Evolutionary conservation across 2,888 invertebrate genomes (phyloP).

Genomic region (Meloe dianella): DNA sequence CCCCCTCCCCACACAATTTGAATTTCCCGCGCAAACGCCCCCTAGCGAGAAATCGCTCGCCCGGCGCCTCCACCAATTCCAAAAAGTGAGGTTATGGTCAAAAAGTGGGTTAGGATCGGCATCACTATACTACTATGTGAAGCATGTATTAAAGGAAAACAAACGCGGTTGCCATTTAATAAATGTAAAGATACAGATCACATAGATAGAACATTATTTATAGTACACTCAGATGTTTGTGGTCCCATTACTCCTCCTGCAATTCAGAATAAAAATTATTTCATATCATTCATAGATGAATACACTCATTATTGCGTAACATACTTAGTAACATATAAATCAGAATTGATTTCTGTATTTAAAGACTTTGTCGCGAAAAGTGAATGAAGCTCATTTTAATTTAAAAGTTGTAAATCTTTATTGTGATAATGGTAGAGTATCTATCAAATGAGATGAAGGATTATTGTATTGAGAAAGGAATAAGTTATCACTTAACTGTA

Average conservation of each 20-base stretch:
- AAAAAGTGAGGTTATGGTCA: too few species aligned
- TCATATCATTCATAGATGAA: constrained; percentile 26
- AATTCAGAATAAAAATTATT: constrained; percentile 31
- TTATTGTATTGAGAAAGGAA: constrained; percentile 31
- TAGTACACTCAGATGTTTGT: constrained; percentile 31
- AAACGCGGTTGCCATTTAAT: constrained; percentile 20
- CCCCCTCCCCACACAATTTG: too few species aligned
- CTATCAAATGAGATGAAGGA: constrained; percentile 26
- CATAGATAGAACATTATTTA: constrained; percentile 25
- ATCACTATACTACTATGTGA: too few species aligned
- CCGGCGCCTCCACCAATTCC: too few species aligned
- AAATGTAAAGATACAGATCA: constrained; percentile 26
- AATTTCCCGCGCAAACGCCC: too few species aligned
- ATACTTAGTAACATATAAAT: constrained; percentile 32
- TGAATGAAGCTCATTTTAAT: constrained; percentile 33
- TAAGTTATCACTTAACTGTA: constrained; percentile 27
- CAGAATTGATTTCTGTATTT: constrained; percentile 26
- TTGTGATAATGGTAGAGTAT: constrained; percentile 36
- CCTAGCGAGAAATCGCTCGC: too few species aligned
- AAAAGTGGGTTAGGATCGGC: too few species aligned
- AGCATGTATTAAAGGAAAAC: constrained; percentile 26
- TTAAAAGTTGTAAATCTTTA: constrained; percentile 23
- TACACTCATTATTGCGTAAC: constrained; percentile 31
- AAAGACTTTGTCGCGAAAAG: constrained; percentile 31
- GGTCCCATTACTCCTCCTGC: constrained; percentile 29